Evolutionary conservation across 2,113 vertebrate genomes (phyloP).

Genomic region (Ranitomeya variabilis): DNA sequence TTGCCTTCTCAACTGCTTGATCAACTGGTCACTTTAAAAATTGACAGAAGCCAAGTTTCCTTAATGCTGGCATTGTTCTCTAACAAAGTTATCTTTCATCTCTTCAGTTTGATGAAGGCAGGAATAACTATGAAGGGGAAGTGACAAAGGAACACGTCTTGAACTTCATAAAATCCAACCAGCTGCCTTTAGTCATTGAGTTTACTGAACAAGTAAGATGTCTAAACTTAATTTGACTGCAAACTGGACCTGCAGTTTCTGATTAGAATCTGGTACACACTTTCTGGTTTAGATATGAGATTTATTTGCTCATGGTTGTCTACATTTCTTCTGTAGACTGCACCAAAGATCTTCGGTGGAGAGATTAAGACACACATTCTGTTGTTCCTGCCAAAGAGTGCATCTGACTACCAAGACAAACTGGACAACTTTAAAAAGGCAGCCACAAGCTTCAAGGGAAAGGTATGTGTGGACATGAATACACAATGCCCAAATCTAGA

Average conservation of each 20-base stretch:
- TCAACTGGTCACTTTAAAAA: too few relatives aligned
- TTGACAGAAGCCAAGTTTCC: background rate
- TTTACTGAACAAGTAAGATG: conserved; percentile 92
- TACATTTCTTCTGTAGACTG: conserved; percentile 75
- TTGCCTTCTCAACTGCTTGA: background rate
- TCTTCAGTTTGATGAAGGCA: conserved; percentile 92
- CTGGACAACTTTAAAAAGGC: conserved; percentile 90
- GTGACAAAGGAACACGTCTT: conserved; percentile 84
- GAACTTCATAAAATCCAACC: conserved; percentile 90
- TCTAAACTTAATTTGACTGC: background rate
- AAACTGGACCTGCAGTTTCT: too few relatives aligned
- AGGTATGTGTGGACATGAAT: conserved; percentile 68
- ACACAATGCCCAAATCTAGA: background rate
- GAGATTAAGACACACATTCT: conserved; percentile 98
- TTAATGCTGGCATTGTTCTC: background rate
- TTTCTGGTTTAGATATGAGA: too few relatives aligned
- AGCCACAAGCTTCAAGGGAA: conserved; percentile 87
- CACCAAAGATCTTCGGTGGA: conserved; percentile 98
- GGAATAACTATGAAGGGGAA: conserved; percentile 89
- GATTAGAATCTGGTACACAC: too few relatives aligned
- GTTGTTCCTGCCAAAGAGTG: conserved; percentile 89
- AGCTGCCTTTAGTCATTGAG: conserved; percentile 95
- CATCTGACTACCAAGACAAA: conserved; percentile 84
- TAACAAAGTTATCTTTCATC: background rate
- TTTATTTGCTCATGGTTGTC: too few relatives aligned